phyloP scores from a whole-genome alignment of 53 echinoderm and acorn worm genomes.

The Paelopatides confundens region DNA sequence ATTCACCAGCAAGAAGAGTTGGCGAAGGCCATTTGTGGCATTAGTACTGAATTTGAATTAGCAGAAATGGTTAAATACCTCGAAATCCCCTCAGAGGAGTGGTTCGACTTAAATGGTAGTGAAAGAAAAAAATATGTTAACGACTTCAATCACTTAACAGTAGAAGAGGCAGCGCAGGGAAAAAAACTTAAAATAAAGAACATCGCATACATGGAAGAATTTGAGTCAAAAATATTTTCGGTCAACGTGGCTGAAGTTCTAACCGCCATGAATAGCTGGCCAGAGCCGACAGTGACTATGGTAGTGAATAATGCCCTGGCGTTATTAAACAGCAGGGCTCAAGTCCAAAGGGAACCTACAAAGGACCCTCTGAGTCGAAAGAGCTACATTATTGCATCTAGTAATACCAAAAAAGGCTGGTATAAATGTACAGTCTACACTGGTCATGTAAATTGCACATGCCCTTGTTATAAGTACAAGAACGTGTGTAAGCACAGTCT shows the following conservation, averaged over 20 bases:
- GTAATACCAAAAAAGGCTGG: neutral
- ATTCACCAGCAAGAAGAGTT: neutral
- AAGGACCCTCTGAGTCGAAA: neutral
- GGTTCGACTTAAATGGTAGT: neutral
- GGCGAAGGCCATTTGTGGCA: neutral
- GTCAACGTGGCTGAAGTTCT: neutral
- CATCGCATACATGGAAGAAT: neutral
- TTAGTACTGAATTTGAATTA: neutral
- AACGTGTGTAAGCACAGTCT: slow-evolving; percentile 9
- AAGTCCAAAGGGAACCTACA: neutral
- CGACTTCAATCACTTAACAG: neutral
- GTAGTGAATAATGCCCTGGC: neutral
- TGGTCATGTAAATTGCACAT: neutral
- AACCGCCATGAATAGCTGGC: neutral
- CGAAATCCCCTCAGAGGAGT: neutral
- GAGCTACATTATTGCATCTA: neutral
- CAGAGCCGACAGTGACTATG: too few species aligned
- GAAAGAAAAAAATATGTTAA: neutral
- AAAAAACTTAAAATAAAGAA: neutral
- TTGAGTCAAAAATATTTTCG: neutral
- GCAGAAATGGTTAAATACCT: neutral
- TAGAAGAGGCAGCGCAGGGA: neutral
- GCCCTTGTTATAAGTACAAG: neutral
- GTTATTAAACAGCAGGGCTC: neutral
- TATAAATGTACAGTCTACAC: neutral